Evolutionary conservation across 2,888 invertebrate genomes (phyloP).

Genomic region (Drosophila mayaguana): DNA sequence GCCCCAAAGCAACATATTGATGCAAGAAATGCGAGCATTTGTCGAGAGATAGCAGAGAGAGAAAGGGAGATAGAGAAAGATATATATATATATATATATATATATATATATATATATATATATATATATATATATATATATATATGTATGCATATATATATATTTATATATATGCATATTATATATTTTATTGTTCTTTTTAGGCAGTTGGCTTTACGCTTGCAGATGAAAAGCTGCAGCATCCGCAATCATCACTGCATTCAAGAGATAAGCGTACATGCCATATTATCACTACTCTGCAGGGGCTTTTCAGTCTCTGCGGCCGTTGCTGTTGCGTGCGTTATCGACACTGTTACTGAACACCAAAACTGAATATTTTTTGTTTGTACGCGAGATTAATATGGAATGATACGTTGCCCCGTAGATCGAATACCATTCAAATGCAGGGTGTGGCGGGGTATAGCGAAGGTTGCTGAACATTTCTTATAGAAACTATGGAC

Average conservation of each 20-base stretch:
- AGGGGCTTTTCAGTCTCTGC: not conserved
- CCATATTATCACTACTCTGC: constrained; percentile 24
- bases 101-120: not conserved
- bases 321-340: not conserved
- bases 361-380: not conserved
- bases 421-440: not conserved
- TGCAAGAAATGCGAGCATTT: constrained; percentile 31
- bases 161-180: not conserved
- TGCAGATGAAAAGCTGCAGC: not conserved
- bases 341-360: not conserved
- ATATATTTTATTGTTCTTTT: not conserved
- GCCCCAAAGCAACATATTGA: constrained; percentile 3
- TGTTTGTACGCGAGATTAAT: not conserved
- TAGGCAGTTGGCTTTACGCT: constrained; percentile 2
- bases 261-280: constrained; percentile 21
- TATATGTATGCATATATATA: not conserved
- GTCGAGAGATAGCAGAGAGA: not conserved
- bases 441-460: not conserved
- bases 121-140: not conserved
- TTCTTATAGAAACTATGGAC: not conserved
- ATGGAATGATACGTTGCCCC: not conserved
- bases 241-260: not conserved
- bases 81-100: not conserved
- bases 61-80: not conserved
- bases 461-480: not conserved